Conservation (phyloP, 2,113 vertebrate species). For the Carlito syrichta region DNA sequence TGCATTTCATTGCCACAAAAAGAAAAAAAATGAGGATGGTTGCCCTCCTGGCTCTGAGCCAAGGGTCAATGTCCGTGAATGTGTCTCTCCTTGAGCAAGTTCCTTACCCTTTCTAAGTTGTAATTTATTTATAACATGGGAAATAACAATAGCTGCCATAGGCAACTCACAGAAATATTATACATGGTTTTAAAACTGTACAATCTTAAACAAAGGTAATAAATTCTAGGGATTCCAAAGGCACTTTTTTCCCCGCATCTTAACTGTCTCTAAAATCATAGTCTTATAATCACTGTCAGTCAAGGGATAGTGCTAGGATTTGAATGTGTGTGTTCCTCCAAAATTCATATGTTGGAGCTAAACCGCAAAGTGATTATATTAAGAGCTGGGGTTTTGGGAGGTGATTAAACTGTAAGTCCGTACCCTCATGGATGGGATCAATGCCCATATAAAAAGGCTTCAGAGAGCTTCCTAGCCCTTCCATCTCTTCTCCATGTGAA, state of each 20-base stretch:
- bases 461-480: fast-evolving
- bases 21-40: neutral
- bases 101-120: neutral
- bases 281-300: neutral
- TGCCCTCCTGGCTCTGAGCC: neutral
- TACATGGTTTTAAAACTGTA: neutral
- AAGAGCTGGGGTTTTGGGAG: neutral
- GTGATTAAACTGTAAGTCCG: too few relatives aligned
- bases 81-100: neutral
- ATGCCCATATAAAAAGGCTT: too few relatives aligned
- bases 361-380: neutral
- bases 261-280: neutral
- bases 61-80: neutral
- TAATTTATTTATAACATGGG: neutral
- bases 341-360: neutral
- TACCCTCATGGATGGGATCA: too few relatives aligned
- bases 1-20: neutral
- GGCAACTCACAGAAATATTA: neutral
- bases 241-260: neutral
- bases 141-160: fast-evolving
- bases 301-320: neutral
- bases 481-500: fast-evolving
- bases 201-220: neutral
- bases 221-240: neutral
- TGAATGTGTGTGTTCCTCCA: neutral